phyloP scores from a whole-genome alignment of 2,888 invertebrate genomes.

The Tholera decimalis region DNA sequence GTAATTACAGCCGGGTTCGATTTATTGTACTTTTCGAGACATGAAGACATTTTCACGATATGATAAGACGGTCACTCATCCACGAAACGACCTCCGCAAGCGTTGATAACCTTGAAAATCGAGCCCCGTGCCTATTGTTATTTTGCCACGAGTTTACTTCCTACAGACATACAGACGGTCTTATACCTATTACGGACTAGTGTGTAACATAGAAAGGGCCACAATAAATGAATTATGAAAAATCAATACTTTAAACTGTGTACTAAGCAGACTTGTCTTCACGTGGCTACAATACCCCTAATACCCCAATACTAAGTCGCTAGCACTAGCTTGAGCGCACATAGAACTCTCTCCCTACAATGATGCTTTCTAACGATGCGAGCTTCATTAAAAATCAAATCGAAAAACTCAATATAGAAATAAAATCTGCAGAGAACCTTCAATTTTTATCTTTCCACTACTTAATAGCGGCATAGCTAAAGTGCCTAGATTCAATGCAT shows the following conservation, averaged over 20 bases:
- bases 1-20: no score
- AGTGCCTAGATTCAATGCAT: constrained; percentile 64
- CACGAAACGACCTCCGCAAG: no score
- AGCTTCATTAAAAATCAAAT: constrained; percentile 5
- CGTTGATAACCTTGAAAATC: no score
- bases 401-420: constrained; percentile 19
- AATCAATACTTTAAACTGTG: background rate
- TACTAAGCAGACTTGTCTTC: background rate
- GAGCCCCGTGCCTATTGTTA: no score
- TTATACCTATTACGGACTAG: no score
- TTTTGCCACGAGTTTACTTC: no score
- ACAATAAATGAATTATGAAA: no score
- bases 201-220: no score
- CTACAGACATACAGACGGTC: no score
- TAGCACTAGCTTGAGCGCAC: background rate
- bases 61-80: no score
- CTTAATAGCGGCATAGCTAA: constrained; percentile 48
- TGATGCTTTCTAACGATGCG: background rate
- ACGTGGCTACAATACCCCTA: background rate
- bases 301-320: background rate
- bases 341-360: background rate
- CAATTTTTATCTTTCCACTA: constrained; percentile 47
- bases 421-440: constrained; percentile 26
- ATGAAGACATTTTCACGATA: no score
- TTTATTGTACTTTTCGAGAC: no score